Evolutionary conservation across 1,140 invertebrate species (phyloP).

Genomic region (Cherax quadricarinatus): DNA sequence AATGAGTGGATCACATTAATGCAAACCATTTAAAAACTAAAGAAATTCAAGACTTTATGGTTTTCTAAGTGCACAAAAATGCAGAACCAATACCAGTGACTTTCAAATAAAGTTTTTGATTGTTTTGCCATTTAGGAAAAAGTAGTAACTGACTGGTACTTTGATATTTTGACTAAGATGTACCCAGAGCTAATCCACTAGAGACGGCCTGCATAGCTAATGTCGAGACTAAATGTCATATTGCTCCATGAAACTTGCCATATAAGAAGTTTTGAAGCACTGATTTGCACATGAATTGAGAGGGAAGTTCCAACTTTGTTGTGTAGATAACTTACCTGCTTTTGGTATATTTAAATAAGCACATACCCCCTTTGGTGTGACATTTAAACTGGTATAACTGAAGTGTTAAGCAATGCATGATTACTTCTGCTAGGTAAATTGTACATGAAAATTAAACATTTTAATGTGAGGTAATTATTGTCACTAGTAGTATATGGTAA

Average conservation of each 20-base stretch:
- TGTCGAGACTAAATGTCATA: background rate
- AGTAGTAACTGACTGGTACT: background rate
- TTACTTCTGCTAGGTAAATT: background rate
- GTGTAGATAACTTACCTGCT: background rate
- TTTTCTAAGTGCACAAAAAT: background rate
- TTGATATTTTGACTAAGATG: background rate
- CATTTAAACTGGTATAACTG: background rate
- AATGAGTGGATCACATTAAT: background rate
- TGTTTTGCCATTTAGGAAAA: background rate
- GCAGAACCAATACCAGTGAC: background rate
- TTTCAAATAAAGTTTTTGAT: background rate
- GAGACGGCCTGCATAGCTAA: background rate
- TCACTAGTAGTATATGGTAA: background rate
- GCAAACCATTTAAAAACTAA: background rate
- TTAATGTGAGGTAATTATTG: background rate
- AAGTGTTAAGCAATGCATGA: background rate
- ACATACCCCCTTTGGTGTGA: background rate
- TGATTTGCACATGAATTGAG: slow-evolving; percentile 1
- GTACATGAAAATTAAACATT: background rate
- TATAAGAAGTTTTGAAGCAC: background rate
- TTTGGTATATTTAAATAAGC: background rate
- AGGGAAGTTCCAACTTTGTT: background rate
- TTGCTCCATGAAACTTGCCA: background rate
- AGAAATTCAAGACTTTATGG: background rate
- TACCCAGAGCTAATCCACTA: slow-evolving; percentile 30